Conservation (phyloP, 1,140 invertebrate genomes). For the Hydropsyche tenuis region DNA sequence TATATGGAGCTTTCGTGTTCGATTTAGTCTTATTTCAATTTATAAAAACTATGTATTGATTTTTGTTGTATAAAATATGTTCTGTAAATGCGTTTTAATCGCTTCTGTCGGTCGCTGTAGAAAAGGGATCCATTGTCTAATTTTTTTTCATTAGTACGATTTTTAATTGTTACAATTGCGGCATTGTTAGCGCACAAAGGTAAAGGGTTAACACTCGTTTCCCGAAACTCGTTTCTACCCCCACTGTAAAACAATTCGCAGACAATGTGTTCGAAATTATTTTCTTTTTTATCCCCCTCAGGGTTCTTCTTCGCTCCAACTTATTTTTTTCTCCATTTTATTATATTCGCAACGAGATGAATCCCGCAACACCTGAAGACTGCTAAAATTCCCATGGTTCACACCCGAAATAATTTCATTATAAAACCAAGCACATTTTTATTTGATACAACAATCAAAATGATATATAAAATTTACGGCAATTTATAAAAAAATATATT, state of each 20-base stretch:
- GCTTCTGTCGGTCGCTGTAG: not conserved
- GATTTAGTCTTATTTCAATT: no score
- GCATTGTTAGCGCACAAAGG: conserved; percentile 38
- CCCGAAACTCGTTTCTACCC: conserved; percentile 35
- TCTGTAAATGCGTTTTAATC: conserved; percentile 7
- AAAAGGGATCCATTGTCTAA: conserved; percentile 36
- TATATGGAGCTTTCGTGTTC: no score
- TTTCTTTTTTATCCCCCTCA: conserved; percentile 22
- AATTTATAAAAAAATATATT: no score
- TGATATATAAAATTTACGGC: no score
- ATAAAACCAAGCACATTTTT: not conserved
- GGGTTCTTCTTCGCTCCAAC: conserved; percentile 14
- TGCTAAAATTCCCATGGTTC: conserved; percentile 31
- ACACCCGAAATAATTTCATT: not conserved
- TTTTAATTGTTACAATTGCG: conserved; percentile 41
- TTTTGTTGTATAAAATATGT: not conserved
- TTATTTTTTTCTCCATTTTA: conserved; percentile 4
- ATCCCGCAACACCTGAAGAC: conserved; percentile 13
- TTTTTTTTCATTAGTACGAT: conserved; percentile 41
- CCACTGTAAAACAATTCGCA: conserved; percentile 39
- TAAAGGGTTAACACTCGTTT: conserved; percentile 37
- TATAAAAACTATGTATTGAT: no score
- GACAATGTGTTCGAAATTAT: conserved; percentile 40
- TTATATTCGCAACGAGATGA: conserved; percentile 9
- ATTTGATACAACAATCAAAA: no score